phyloP scores from a whole-genome alignment of 2,113 vertebrate species.

The Syrmaticus mikado region DNA sequence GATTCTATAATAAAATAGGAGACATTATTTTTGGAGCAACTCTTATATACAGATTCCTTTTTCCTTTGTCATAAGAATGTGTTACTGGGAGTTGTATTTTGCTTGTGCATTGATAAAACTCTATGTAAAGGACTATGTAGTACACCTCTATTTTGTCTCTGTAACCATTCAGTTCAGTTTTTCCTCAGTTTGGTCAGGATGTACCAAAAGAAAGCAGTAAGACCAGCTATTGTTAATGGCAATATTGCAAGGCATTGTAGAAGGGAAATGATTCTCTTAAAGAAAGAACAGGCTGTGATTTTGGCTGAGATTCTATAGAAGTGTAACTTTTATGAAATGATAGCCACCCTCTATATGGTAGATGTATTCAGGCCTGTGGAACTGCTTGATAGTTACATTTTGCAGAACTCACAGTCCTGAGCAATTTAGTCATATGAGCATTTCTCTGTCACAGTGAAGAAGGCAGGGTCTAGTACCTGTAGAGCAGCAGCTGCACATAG shows the following conservation, averaged over 20 bases:
- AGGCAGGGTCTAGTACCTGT: neutral
- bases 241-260: neutral
- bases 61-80: slow-evolving; percentile 38
- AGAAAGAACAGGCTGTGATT: neutral
- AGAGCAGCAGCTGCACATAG: neutral
- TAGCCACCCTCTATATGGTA: neutral
- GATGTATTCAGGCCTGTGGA: neutral
- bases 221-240: neutral
- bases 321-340: neutral
- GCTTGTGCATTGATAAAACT: neutral
- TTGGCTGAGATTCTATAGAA: neutral
- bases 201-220: neutral
- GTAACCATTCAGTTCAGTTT: neutral
- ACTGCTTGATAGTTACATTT: neutral
- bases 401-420: neutral
- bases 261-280: neutral
- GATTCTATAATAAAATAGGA: no score
- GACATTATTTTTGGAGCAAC: no score
- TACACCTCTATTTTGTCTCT: neutral
- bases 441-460: neutral
- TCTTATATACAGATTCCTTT: neutral
- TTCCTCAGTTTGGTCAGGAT: neutral
- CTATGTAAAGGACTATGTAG: neutral
- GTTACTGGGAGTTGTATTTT: neutral
- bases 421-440: neutral